Evolutionary conservation across 2,797 vertebrate genomes (phyloP), one percentile per base, ranked within the genome.

Genomic region (Coracias cyanogaster): DNA sequence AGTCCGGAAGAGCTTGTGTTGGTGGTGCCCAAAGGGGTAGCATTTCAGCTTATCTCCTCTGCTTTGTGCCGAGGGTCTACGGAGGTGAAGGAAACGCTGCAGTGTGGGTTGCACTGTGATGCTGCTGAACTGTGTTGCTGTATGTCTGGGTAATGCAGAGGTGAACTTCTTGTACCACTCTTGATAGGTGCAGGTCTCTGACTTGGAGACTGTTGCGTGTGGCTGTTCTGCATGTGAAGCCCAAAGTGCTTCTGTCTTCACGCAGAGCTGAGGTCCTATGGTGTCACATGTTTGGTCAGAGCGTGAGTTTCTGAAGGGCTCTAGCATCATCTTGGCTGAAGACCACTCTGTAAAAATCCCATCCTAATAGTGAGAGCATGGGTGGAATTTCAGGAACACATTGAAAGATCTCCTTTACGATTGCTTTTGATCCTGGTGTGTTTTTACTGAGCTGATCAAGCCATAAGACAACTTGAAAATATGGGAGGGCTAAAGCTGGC

Each of bases 131-230:
- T 25, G 18, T 13, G 8, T 4, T 76, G 26, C 24, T 57, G 7
- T 25, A 11, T 64, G 22, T 65, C 72, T 55, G 28, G n/a, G 20
- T 15, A 45, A 64, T 43, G 52, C 33, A 24, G 58, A 81, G 25
- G 21, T 54, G 77, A 51, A 7, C 9, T 66, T 28, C 35, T 52
- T 14, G 7, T 48, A 7, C 29, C 6, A 3, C 22, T 66, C 33
- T 45, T 22, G 9, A 11, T 11, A 21, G 18, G 7, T 28, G 19
- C 3, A 25, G 6, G 6, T 39, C 24, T 81, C 58, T 61, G 37
- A n/a, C 11, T 52, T 1, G 0, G 28, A 52, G 29, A 22, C 17
- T 64, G 16, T 17, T 85, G 28, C 1, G 1, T 33, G 14, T 15
- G 26, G 8, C 6, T 46, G 10, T 66, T 78, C 21, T 46, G 46